These are phyloP conservation scores for Reticulitermes speratus DNA, from an alignment of 1,140 invertebrate species.

Conservation along the genomic window DNA sequence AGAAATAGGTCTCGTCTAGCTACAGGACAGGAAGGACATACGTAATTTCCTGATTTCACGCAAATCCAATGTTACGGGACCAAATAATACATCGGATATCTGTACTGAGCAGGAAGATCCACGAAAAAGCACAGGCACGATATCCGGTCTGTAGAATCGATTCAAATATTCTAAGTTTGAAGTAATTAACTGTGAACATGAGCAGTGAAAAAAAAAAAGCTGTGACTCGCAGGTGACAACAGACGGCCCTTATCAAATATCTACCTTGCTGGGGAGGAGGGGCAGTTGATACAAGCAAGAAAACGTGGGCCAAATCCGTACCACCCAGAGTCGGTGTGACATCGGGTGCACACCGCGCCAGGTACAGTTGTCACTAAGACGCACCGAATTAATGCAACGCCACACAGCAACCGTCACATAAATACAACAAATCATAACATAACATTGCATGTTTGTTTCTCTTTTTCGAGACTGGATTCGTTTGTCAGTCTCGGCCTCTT, in stretches of 20 bases:
- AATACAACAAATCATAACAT: no score
- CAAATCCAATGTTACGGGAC: not conserved
- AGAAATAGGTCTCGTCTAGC: not conserved
- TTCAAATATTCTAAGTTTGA: not conserved
- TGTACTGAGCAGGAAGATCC: not conserved
- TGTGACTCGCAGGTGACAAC: not conserved
- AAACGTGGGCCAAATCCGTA: not conserved
- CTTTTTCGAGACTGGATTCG: no score
- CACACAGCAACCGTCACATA: no score
- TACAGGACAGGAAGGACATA: constrained; percentile 5
- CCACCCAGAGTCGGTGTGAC: not conserved
- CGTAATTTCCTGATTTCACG: constrained; percentile 11
- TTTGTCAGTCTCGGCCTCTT: no score
- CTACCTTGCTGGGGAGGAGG: not conserved
- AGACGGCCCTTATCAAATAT: not conserved
- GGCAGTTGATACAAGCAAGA: not conserved
- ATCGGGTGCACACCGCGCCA: not conserved
- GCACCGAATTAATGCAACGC: not conserved
- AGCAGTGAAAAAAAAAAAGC: not conserved
- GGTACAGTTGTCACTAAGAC: not conserved
- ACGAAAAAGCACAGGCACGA: not conserved
- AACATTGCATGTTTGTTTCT: no score
- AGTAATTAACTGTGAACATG: not conserved
- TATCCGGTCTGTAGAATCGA: not conserved
- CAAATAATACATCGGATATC: not conserved